Percentiles rank a stretch among this genome's conserved stretches.
phyloP scores from a whole-genome alignment of 2,888 invertebrate genomes.

The Melanostoma mellinum region DNA sequence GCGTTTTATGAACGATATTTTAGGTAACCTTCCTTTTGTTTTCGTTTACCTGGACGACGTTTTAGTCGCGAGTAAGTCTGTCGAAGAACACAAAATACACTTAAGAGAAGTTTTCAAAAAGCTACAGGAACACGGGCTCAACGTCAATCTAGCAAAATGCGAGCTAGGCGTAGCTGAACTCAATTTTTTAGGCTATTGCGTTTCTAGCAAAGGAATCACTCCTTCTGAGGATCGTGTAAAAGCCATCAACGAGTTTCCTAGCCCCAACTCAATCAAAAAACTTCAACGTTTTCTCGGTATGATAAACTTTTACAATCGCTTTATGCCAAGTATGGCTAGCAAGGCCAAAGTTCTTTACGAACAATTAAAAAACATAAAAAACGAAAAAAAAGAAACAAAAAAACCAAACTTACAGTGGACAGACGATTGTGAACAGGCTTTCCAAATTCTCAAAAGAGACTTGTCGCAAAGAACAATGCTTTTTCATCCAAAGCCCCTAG shows the following conservation, averaged over 20 bases:
- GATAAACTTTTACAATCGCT: slow-evolving; percentile 18
- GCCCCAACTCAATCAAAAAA: slow-evolving; percentile 3
- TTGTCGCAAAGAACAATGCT: slow-evolving; percentile 8
- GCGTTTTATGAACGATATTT: slow-evolving; percentile 74
- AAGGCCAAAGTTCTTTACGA: slow-evolving; percentile 12
- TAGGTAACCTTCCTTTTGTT: slow-evolving; percentile 70
- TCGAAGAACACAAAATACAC: background rate
- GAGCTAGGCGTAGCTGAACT: slow-evolving; percentile 28
- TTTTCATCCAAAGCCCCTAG: slow-evolving; percentile 23
- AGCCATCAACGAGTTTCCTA: slow-evolving; percentile 10
- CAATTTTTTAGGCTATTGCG: background rate
- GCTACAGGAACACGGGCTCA: slow-evolving; percentile 25
- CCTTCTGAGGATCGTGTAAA: slow-evolving; percentile 3
- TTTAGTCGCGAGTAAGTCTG: slow-evolving; percentile 63
- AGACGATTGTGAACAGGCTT: slow-evolving; percentile 19
- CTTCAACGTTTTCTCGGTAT: slow-evolving; percentile 24
- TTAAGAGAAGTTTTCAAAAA: slow-evolving; percentile 1
- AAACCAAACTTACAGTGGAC: slow-evolving; percentile 2
- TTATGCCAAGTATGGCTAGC: slow-evolving; percentile 13
- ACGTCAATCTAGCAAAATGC: slow-evolving; percentile 22
- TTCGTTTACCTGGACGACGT: slow-evolving; percentile 74
- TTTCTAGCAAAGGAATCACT: background rate
- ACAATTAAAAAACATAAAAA: slow-evolving; percentile 1
- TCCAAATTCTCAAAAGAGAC: background rate
- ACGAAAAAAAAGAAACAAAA: background rate